Evolutionary conservation across 1,140 invertebrate species (phyloP), one percentile per base, ranked within the genome.

Genomic region (Drosophila obscura): DNA sequence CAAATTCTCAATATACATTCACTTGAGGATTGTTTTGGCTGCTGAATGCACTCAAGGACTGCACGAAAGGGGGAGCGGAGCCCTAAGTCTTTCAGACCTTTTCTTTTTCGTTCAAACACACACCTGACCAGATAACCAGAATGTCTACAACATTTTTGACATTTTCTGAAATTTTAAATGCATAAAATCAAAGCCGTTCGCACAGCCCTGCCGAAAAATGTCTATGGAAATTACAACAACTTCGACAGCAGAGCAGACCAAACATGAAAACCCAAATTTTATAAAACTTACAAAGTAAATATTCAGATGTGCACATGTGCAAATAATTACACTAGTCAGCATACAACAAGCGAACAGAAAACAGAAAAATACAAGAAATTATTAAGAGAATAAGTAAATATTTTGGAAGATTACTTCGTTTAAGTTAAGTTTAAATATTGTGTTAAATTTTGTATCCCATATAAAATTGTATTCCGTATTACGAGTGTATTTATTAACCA

Each of bases 201-300:
- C 2, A 4, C 15, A 7, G 7, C 44, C 35, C 35, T 26, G 6
- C 60, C 26, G 7, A 68, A 57, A 57, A 62, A 67, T 53, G 28
- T 64, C 35, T 44, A 45, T 26, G 19, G 22, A 74, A 58, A 43
- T 58, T 71, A 59, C 76, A 63, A 55, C 43, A 62, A 67, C 58
- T 52, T 43, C 51, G 56, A 59, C 52, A 63, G 16, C 19, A 15
- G n/a, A 31, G 1, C 48, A 35, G 8, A n/a, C 6, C 4, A 28
- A 24, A 24, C 22, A 24, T 24, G 2, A 39, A 45, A 49, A 16
- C 4, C n/a, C 49, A 62, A 66, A 35, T 8, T 24, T 48, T 8
- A 31, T 67, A n/a, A 53, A 55, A 43, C 63, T 16, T 65, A 31
- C 39, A 43, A 51, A 31, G 9, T n/a, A 46, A 48, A 43, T 19